These are phyloP conservation scores for Todiramphus chloris DNA, from an alignment of 2,113 vertebrate species.

Conservation along the genomic window DNA sequence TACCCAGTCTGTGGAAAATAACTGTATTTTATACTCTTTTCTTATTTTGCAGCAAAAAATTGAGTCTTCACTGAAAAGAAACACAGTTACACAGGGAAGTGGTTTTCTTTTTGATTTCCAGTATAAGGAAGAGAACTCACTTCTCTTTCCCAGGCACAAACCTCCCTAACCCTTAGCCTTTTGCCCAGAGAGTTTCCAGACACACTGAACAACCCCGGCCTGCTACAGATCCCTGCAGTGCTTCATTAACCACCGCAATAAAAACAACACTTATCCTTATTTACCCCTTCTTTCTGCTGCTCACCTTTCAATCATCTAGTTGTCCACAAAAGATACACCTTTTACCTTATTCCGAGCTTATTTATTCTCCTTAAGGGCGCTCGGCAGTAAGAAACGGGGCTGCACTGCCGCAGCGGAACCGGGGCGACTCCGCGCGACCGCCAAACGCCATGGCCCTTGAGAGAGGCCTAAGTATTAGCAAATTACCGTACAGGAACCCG, in stretches of 20 bases:
- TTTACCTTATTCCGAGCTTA: neutral
- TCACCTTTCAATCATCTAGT: neutral
- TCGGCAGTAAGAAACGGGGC: too few relatives aligned
- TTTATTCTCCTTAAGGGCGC: neutral
- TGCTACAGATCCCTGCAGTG: fast-evolving
- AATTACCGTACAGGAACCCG: too few relatives aligned
- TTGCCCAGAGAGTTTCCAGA: fast-evolving
- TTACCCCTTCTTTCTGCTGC: neutral
- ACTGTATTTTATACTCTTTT: neutral
- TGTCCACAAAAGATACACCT: fast-evolving
- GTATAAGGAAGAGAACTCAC: neutral
- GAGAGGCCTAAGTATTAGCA: neutral
- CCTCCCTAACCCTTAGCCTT: neutral
- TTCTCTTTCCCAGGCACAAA: neutral
- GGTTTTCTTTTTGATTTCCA: neutral
- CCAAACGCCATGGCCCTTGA: too few relatives aligned
- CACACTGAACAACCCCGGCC: fast-evolving
- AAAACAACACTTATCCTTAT: neutral
- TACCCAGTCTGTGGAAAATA: fast-evolving
- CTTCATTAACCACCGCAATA: neutral
- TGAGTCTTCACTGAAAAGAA: neutral
- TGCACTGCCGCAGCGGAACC: too few relatives aligned
- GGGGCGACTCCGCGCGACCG: too few relatives aligned
- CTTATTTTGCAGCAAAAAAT: neutral
- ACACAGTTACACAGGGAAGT: fast-evolving